Base-by-base conservation (phyloP, 2,888 invertebrate species). In the Eupithecia pulchellata region DNA sequence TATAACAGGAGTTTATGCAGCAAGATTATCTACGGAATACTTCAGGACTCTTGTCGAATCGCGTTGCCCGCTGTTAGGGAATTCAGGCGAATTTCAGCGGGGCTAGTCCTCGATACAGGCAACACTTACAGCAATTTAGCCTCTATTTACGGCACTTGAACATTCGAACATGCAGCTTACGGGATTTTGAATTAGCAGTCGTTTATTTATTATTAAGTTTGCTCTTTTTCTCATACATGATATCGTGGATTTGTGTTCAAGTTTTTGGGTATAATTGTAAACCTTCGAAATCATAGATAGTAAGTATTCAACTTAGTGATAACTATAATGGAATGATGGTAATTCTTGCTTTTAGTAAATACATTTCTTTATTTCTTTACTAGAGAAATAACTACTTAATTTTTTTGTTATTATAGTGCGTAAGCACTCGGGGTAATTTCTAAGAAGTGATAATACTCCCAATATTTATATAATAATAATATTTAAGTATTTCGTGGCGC, bases 11-110 rank as follows among this genome's bases (percentile, higher is more conserved):
- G 11, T 6, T 4, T 11, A 47, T 47, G 20, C 11, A 4, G 52
- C 13, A 25, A 52, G 4, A 13, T 13, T 52, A 52, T 52, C 25
- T 52, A 52, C 52, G 6, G 25, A 52, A 52, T 25, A 52, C 52
- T 52, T 13, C 52, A 52, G 52, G 52, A 52, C 52, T 52, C 52
- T 25, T 52, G 52, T 13, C 52, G 52, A 25, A 52, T 47, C 20
- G 52, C 25, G 52, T 25, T 52, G 52, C 25, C 25, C 1, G 39
- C 39, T 25, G 52, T 52, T 25, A 52, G 52, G 52, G 52, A 52
- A 52, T 52, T 25, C 52, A 52, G 52, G 25, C 25, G 52, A 25
- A 25, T 52, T 52, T 52, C 25, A 4, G 47, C 47, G 11, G 52
- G 52, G 13, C 13, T 52, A 52, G 20, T 52, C 25, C 52, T 52